These are phyloP conservation scores for Willowsia nigromaculata DNA, from an alignment of 2,888 invertebrate genomes.

Conservation along the genomic window DNA sequence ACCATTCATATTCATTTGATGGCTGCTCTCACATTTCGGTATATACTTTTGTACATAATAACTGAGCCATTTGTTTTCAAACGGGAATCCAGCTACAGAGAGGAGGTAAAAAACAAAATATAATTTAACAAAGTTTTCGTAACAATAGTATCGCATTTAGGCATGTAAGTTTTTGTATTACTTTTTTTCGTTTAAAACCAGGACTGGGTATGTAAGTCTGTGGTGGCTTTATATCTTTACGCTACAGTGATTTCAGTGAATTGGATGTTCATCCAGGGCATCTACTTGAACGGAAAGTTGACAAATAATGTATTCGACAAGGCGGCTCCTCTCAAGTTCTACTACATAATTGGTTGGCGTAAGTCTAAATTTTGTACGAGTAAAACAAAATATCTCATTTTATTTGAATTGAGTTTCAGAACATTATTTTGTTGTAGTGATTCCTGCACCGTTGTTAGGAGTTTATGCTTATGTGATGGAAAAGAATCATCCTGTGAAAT, in stretches of 20 bases:
- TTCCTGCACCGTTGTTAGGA: neutral
- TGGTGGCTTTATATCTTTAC: conserved; percentile 82
- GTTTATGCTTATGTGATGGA: neutral
- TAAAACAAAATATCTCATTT: too few relatives aligned
- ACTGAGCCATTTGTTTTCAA: neutral
- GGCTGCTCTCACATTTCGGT: neutral
- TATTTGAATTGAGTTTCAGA: too few relatives aligned
- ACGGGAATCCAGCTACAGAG: neutral
- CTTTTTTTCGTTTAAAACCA: conserved; percentile 76
- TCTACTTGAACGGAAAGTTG: conserved; percentile 80
- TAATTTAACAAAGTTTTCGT: neutral
- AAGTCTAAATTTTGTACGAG: conserved; percentile 77
- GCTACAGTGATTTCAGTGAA: conserved; percentile 83
- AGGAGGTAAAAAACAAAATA: too few relatives aligned
- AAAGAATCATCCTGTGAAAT: neutral
- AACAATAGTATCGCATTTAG: neutral
- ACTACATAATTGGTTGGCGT: conserved; percentile 84
- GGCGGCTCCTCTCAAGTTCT: conserved; percentile 82
- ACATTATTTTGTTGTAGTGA: neutral
- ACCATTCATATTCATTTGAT: neutral
- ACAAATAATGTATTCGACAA: conserved; percentile 83
- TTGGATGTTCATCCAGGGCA: conserved; percentile 83
- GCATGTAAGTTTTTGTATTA: neutral
- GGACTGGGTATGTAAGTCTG: conserved; percentile 84
- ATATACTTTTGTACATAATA: neutral